Percentiles rank a stretch among this genome's conserved stretches.
Evolutionary conservation across 2,113 vertebrate species (phyloP).

Genomic region (Parotia lawesii): DNA sequence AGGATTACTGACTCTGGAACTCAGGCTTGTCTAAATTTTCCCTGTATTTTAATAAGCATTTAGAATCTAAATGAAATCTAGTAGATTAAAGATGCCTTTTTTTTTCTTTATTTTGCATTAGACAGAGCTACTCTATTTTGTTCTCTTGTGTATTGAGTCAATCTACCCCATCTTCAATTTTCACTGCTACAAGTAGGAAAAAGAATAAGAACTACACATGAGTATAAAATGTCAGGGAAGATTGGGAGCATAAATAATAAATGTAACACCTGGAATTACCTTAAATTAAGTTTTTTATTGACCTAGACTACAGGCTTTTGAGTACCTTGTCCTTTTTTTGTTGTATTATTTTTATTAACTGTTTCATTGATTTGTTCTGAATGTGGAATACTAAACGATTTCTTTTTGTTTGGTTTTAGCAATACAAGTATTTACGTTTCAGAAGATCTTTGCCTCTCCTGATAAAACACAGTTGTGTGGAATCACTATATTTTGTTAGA

Average conservation of each 20-base stretch:
- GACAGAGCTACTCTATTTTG: background rate
- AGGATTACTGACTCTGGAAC: background rate
- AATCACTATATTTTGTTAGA: slow-evolving; percentile 85
- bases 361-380: background rate
- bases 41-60: background rate
- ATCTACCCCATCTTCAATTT: background rate
- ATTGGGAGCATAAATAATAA: background rate
- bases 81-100: background rate
- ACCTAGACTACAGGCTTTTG: background rate
- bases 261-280: background rate
- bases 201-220: background rate
- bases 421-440: slow-evolving; percentile 92
- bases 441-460: slow-evolving; percentile 82
- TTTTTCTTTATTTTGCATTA: background rate
- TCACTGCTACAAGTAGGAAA: background rate
- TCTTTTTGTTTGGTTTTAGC: slow-evolving; percentile 69
- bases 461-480: slow-evolving; percentile 83
- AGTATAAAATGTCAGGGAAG: background rate
- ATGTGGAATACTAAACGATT: background rate
- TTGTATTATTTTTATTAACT: background rate
- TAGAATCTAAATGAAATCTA: background rate
- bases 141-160: background rate
- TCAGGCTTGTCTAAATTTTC: background rate
- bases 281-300: background rate
- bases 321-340: background rate